Evolutionary conservation across 2,888 invertebrate species (phyloP).

Genomic region (Dendrolimus pini): DNA sequence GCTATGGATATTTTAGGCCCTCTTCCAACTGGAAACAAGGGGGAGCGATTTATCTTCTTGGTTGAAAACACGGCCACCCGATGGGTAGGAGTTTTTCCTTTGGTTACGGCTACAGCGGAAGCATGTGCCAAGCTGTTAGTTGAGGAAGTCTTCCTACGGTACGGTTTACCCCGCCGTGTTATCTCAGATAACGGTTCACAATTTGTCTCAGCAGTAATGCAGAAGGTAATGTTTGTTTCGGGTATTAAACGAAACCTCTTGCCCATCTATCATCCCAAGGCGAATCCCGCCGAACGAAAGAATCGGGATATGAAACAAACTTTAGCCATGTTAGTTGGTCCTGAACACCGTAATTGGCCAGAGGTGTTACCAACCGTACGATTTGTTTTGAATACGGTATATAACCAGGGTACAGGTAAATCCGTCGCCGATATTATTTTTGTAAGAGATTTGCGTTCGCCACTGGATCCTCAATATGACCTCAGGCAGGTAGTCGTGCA

Average conservation of each 20-base stretch:
- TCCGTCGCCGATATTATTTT: too few relatives aligned
- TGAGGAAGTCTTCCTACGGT: slow-evolving; percentile 18
- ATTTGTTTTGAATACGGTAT: too few relatives aligned
- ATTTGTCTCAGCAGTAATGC: slow-evolving; percentile 23
- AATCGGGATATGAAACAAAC: too few relatives aligned
- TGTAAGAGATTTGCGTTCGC: too few relatives aligned
- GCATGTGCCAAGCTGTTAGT: slow-evolving; percentile 13
- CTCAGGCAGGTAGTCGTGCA: slow-evolving; percentile 3
- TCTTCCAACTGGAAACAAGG: not conserved
- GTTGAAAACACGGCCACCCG: slow-evolving; percentile 16
- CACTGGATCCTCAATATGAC: slow-evolving; percentile 1
- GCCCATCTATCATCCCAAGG: too few relatives aligned
- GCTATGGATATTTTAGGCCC: not conserved
- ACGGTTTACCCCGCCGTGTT: slow-evolving; percentile 15
- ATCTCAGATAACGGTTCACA: slow-evolving; percentile 20
- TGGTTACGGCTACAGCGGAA: slow-evolving; percentile 7
- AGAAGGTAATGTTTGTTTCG: slow-evolving; percentile 5
- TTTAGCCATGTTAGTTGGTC: too few relatives aligned
- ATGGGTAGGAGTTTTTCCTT: slow-evolving; percentile 16
- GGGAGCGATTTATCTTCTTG: slow-evolving; percentile 12
- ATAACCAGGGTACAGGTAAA: too few relatives aligned
- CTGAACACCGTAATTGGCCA: too few relatives aligned
- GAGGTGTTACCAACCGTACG: too few relatives aligned
- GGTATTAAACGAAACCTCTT: too few relatives aligned
- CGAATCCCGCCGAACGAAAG: too few relatives aligned